Conservation (phyloP, 2,113 vertebrate genomes). For the Syngnathoides biaculeatus region DNA sequence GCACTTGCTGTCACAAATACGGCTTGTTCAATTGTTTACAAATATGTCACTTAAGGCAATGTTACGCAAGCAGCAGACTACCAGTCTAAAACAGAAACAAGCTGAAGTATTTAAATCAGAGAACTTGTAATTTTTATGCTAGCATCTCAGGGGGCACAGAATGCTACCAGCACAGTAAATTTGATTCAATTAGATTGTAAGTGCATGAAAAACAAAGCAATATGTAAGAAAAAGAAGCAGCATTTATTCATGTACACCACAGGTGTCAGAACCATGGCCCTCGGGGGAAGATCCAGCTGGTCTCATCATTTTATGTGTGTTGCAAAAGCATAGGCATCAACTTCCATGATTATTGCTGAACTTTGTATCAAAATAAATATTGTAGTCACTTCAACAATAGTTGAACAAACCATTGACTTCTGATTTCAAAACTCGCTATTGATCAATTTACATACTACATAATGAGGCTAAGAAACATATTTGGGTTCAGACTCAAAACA, state of each 20-base stretch:
- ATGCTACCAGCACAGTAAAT: background rate
- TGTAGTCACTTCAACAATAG: too few species aligned
- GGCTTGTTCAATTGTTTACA: background rate
- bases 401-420: too few species aligned
- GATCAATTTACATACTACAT: too few species aligned
- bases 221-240: background rate
- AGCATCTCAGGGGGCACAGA: background rate
- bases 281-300: too few species aligned
- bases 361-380: too few species aligned
- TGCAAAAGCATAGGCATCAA: too few species aligned
- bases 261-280: too few species aligned
- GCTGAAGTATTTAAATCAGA: constrained; percentile 1
- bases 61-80: background rate
- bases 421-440: too few species aligned
- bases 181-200: background rate
- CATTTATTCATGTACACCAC: background rate
- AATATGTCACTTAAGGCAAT: constrained; percentile 5
- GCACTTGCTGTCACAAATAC: constrained; percentile 6
- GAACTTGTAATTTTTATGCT: background rate
- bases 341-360: too few species aligned
- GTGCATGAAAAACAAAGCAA: background rate
- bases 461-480: too few species aligned
- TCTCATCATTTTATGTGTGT: too few species aligned
- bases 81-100: constrained; percentile 1
- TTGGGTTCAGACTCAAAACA: too few species aligned